phyloP scores from a whole-genome alignment of 2,113 vertebrate genomes.

The Mormoops blainvillei region DNA sequence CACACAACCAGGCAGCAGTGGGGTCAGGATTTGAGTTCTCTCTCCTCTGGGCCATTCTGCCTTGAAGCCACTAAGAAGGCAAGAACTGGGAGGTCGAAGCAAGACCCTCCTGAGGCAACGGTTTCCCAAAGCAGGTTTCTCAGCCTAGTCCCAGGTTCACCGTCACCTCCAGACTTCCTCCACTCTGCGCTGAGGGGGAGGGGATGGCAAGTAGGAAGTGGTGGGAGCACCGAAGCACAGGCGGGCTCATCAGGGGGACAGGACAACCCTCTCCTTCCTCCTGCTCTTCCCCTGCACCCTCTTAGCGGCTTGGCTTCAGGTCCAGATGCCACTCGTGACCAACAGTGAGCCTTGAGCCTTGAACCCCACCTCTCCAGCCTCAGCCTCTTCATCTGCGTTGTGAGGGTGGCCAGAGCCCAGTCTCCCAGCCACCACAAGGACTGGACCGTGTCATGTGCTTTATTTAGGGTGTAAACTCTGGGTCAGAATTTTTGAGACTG shows the following conservation, averaged over 20 bases:
- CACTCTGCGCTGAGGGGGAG: background rate
- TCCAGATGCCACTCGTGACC: background rate
- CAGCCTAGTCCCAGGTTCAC: background rate
- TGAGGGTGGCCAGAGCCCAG: background rate
- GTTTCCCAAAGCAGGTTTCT: background rate
- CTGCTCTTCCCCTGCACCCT: no score
- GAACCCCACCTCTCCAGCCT: background rate
- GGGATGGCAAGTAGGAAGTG: background rate
- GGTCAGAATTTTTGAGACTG: background rate
- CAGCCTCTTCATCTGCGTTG: background rate
- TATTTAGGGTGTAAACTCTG: background rate
- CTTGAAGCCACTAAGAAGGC: background rate
- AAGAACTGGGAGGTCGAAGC: background rate
- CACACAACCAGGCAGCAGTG: background rate
- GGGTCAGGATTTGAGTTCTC: background rate
- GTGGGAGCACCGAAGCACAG: background rate
- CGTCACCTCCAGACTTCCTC: background rate
- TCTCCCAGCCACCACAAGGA: accelerated
- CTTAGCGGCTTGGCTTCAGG: background rate
- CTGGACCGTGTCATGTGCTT: accelerated
- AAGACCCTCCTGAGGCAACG: background rate
- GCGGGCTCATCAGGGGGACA: background rate
- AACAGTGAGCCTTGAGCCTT: background rate
- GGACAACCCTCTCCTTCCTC: background rate
- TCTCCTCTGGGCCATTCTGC: background rate